Evolutionary conservation across 2,797 vertebrate species (phyloP), one percentile per base, ranked within the genome.

Genomic region (Meda fulgida): DNA sequence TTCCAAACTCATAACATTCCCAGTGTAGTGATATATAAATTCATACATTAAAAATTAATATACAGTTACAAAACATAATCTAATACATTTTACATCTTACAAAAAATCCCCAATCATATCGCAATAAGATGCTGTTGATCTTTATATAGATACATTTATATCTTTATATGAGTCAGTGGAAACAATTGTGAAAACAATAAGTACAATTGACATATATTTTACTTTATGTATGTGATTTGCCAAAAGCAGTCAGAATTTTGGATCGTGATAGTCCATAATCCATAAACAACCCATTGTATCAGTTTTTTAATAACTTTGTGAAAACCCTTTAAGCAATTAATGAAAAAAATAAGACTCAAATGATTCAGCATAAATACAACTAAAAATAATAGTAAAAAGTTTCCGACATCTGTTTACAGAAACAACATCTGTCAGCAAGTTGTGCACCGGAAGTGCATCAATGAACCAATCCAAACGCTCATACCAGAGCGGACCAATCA

Each of bases 401-500:
- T 16, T 76, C 2, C 43, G 4, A 10, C 14, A 18, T 11, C 7
- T 72, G 5, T 31, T 51, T 23, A 26, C 1, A 72, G 7, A 51
- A 51, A 51, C 7, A 72, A 19, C 9, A 21, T 21, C 18, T 23
- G 55, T 58, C 23, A 10, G 9, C 53, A 23, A 58, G 21, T 23
- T 10, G 21, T 58, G 53, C 8, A 46, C 58, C 60, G 60, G 81
- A 77, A 83, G 72, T 40, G 7, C 48, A 67, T 46, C 29, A 14
- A n/a, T 65, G 16, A 7, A n/a, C 48, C 79, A 81, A 70, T 70
- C 31, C 36, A 69, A 53, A 34, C 23, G 16, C 38, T 53, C 65
- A 53, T n/a, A 51, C 11, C 23, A n/a, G 40, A 38, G 4, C 13
- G 31, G n/a, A 38, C 79, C 43, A 81, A 81, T 71, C 67, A 71